Evolutionary conservation across 2,113 vertebrate genomes (phyloP).

Genomic region (Otolemur garnettii): DNA sequence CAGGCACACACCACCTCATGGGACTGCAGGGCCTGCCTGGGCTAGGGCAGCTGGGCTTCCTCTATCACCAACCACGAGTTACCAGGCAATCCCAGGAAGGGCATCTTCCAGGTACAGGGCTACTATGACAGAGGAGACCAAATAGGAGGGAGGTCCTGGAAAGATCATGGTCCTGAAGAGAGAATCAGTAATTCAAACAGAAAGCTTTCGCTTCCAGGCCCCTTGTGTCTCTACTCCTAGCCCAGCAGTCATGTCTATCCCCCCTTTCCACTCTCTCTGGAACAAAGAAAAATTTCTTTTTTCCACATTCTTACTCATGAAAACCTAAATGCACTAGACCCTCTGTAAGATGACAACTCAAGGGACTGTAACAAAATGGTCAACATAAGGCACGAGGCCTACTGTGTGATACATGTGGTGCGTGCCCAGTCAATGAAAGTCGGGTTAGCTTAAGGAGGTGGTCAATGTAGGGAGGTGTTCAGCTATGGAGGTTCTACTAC

Average conservation of each 20-base stretch:
- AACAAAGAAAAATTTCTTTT: neutral
- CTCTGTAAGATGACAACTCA: too few relatives aligned
- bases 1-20: neutral
- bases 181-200: neutral
- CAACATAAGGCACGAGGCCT: too few relatives aligned
- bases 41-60: neutral
- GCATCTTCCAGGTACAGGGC: neutral
- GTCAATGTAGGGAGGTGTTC: too few relatives aligned
- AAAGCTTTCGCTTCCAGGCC: neutral
- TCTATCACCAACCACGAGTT: neutral
- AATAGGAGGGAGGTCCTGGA: neutral
- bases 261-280: neutral
- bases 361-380: too few relatives aligned
- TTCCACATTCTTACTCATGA: neutral
- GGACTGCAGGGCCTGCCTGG: neutral
- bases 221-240: neutral
- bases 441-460: too few relatives aligned
- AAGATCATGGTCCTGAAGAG: neutral
- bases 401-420: too few relatives aligned
- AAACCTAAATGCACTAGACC: neutral
- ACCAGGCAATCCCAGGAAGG: neutral
- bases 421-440: too few relatives aligned
- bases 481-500: too few relatives aligned
- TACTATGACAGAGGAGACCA: neutral
- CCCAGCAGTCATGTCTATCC: too few relatives aligned